These are phyloP conservation scores for Grammomys surdaster DNA, from an alignment of 2,113 vertebrate species.

Conservation along the genomic window DNA sequence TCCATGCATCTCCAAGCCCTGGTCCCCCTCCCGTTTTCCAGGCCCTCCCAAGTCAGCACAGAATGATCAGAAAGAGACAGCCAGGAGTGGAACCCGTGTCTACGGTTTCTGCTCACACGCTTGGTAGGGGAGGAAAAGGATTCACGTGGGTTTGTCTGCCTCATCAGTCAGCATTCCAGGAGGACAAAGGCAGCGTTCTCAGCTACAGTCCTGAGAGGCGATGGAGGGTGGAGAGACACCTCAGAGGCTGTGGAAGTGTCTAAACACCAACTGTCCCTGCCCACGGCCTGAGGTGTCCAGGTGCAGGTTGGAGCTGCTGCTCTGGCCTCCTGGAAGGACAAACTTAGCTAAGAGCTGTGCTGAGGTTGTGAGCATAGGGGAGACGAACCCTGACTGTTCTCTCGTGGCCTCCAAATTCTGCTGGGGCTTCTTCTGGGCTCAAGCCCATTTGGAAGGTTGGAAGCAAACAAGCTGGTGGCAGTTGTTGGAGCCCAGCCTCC, in stretches of 20 bases:
- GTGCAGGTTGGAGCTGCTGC: background rate
- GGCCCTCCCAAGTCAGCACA: background rate
- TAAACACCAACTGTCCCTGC: background rate
- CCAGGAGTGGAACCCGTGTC: background rate
- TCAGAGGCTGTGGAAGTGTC: background rate
- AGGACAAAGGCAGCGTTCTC: background rate
- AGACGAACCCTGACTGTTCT: background rate
- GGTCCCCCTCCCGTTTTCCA: background rate
- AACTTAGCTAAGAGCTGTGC: accelerated
- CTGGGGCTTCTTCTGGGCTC: background rate
- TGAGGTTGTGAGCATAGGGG: too few species aligned
- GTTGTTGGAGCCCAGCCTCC: background rate
- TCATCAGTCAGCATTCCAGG: background rate
- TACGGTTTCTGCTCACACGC: background rate
- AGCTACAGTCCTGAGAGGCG: background rate
- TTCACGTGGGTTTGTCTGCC: background rate
- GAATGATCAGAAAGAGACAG: background rate
- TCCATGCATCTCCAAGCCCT: too few species aligned
- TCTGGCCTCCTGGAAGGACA: background rate
- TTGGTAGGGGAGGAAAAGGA: background rate
- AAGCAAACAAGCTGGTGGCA: background rate
- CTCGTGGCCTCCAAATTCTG: background rate
- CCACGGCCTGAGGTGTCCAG: background rate
- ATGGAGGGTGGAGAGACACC: background rate
- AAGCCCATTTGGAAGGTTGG: background rate